Percentiles rank a stretch among this genome's conserved stretches.
These are phyloP conservation scores for Heteropelma amictum DNA, from an alignment of 2,888 invertebrate species.

Conservation along the genomic window DNA sequence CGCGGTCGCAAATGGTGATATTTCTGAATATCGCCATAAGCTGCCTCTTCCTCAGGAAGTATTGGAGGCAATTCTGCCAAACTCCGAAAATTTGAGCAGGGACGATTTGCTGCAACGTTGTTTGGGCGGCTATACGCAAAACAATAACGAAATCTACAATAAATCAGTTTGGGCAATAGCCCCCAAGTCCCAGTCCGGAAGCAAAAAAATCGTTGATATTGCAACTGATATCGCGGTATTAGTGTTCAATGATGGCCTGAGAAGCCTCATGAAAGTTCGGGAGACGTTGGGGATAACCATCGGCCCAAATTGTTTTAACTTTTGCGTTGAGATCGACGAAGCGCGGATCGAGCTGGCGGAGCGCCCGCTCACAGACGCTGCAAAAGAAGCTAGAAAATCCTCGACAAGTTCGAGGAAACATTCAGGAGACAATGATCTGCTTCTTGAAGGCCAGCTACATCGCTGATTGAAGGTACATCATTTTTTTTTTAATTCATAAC, in stretches of 20 bases:
- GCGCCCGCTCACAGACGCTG: slow-evolving; percentile 40
- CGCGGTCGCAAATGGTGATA: slow-evolving; percentile 36
- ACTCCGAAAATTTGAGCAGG: slow-evolving; percentile 38
- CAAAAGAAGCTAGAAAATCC: slow-evolving; percentile 28
- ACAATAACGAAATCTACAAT: slow-evolving; percentile 49
- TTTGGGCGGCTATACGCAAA: too few relatives aligned
- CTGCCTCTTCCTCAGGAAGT: slow-evolving; percentile 29
- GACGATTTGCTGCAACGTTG: slow-evolving; percentile 45
- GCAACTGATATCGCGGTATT: slow-evolving; percentile 39
- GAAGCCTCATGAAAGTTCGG: slow-evolving; percentile 39
- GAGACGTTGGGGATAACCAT: slow-evolving; percentile 40
- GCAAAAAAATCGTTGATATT: slow-evolving; percentile 40
- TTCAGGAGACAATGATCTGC: slow-evolving; percentile 25
- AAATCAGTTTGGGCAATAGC: slow-evolving; percentile 50
- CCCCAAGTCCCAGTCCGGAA: slow-evolving; percentile 26
- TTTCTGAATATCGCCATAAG: slow-evolving; percentile 38
- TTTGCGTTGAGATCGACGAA: slow-evolving; percentile 36
- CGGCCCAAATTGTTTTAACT: slow-evolving; percentile 41
- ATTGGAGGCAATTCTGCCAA: slow-evolving; percentile 31
- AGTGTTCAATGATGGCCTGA: slow-evolving; percentile 45
- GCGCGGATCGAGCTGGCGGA: slow-evolving; percentile 38
- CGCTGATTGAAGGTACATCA: slow-evolving; percentile 32
- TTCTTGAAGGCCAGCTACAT: slow-evolving; percentile 42
- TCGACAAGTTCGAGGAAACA: slow-evolving; percentile 31
- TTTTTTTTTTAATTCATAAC: too few relatives aligned